Conservation (phyloP, 2,888 invertebrate genomes). For the Gisinianus flammeolus region DNA sequence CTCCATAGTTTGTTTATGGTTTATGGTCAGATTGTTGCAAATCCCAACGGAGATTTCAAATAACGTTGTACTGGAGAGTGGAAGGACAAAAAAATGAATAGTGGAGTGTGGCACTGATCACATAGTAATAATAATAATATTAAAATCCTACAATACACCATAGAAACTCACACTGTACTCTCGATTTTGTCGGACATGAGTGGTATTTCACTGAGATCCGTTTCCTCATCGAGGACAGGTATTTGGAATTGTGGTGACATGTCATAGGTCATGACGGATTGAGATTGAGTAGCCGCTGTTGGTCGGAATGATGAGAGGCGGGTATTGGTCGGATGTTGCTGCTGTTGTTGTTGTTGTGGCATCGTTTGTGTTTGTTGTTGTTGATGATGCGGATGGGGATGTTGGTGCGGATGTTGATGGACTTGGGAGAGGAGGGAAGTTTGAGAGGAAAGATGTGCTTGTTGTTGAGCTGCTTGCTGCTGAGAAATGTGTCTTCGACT, state of each 20-base stretch:
- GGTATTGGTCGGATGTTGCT: slow-evolving; percentile 33
- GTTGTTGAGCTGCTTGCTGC: slow-evolving; percentile 30
- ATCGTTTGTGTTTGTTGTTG: slow-evolving; percentile 18
- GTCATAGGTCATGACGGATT: slow-evolving; percentile 50
- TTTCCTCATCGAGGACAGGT: slow-evolving; percentile 57
- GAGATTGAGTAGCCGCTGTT: slow-evolving; percentile 44
- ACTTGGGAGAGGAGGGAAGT: slow-evolving; percentile 45
- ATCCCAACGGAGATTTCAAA: no score
- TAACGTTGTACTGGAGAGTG: no score
- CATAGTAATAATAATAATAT: no score
- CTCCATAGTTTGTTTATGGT: not conserved
- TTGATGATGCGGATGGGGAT: slow-evolving; percentile 25
- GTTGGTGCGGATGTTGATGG: slow-evolving; percentile 22
- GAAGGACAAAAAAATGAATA: no score
- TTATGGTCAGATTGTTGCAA: not conserved
- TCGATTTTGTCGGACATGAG: slow-evolving; percentile 58
- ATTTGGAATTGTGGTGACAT: slow-evolving; percentile 56
- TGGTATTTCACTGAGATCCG: slow-evolving; percentile 57
- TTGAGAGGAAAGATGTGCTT: slow-evolving; percentile 41
- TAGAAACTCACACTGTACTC: slow-evolving; percentile 56
- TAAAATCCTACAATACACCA: not conserved
- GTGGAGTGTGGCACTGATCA: not conserved
- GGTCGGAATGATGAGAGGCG: slow-evolving; percentile 49
- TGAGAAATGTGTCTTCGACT: slow-evolving; percentile 33
- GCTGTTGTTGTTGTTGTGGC: slow-evolving; percentile 15